These are phyloP conservation scores for Mugil cephalus DNA, from an alignment of 2,113 vertebrate genomes.

Conservation along the genomic window DNA sequence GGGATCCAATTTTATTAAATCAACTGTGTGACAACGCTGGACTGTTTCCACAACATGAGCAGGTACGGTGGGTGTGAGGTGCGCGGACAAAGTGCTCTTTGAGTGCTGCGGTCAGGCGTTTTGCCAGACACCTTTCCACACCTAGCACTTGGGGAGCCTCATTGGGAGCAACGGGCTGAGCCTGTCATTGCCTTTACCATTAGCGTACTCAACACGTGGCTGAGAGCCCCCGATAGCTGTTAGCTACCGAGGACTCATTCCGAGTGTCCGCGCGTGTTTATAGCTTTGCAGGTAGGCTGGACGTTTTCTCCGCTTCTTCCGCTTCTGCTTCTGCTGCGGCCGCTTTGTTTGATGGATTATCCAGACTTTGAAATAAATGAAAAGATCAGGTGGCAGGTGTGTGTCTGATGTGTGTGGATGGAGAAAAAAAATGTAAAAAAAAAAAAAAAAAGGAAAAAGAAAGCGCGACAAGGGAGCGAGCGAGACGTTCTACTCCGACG, in stretches of 20 bases:
- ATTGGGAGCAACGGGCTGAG: slow-evolving; percentile 73
- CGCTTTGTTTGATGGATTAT: slow-evolving; percentile 43
- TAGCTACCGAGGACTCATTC: slow-evolving; percentile 60
- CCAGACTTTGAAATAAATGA: slow-evolving; percentile 44
- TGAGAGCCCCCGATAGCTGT: slow-evolving; percentile 68
- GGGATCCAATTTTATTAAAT: slow-evolving; percentile 89
- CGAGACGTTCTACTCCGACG: slow-evolving; percentile 11
- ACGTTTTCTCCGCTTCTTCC: slow-evolving; percentile 71
- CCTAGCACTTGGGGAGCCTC: slow-evolving; percentile 82
- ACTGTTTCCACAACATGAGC: slow-evolving; percentile 78
- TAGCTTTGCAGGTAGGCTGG: slow-evolving; percentile 49
- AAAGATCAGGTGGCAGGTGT: slow-evolving; percentile 61
- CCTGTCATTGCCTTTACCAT: slow-evolving; percentile 75
- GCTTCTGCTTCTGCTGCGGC: slow-evolving; percentile 45
- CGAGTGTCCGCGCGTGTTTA: slow-evolving; percentile 18
- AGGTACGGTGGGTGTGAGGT: slow-evolving; percentile 84
- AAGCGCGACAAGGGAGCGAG: slow-evolving; percentile 11
- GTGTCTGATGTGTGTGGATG: slow-evolving; percentile 7
- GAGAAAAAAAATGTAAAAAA: too few species aligned
- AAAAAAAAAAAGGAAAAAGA: too few species aligned
- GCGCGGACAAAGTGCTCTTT: slow-evolving; percentile 88
- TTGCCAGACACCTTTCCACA: slow-evolving; percentile 88
- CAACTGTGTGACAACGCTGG: slow-evolving; percentile 83
- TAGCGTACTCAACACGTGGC: slow-evolving; percentile 78
- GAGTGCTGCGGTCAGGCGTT: slow-evolving; percentile 83